Evolutionary conservation across 1,140 invertebrate species (phyloP), one percentile per base, ranked within the genome.

Genomic region (Aphis craccivora): DNA sequence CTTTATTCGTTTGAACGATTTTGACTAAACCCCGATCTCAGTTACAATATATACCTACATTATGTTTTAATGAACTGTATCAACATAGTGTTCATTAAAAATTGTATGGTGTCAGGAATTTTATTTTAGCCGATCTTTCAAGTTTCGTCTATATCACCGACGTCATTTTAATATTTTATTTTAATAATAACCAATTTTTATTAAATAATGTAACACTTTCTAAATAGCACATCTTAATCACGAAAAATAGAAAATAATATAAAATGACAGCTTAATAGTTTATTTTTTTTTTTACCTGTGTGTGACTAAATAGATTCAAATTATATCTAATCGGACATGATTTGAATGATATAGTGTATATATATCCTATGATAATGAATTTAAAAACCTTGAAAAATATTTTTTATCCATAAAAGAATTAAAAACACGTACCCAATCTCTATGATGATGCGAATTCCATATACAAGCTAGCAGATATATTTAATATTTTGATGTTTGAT

Each of bases 251-350:
- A 90, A 90, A 90, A 90, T 90, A 67, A 43, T 45, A 30, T 60
- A 25, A 37, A 25, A 43, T 20, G 53, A 90, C 89, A n/a, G 55
- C 89, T 90, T n/a, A 90, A 55, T 67, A 20, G 14, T 67, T 43
- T 67, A 43, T 90, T 43, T 53, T 55, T 43, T 53, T 55, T 53
- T 35, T 11, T 18, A 90, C n/a, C 53, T 1, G 37, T 40, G 53
- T 67, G 55, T 90, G 53, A 90, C 89, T 90, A 90, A 90, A 90
- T 67, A 43, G 35, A n/a, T 67, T 67, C 55, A 90, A 67, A 90
- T 90, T 67, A 43, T 45, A 43, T 55, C 35, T 90, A 90, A 90
- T 90, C 53, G 37, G 88, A 67, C 37, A 43, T 30, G 25, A 90
- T 23, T 43, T 35, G 0, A 11, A 43, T 30, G 18, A 67, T 67